These are phyloP conservation scores for Oncorhynchus nerka DNA, from an alignment of 2,113 vertebrate species.

Conservation along the genomic window DNA sequence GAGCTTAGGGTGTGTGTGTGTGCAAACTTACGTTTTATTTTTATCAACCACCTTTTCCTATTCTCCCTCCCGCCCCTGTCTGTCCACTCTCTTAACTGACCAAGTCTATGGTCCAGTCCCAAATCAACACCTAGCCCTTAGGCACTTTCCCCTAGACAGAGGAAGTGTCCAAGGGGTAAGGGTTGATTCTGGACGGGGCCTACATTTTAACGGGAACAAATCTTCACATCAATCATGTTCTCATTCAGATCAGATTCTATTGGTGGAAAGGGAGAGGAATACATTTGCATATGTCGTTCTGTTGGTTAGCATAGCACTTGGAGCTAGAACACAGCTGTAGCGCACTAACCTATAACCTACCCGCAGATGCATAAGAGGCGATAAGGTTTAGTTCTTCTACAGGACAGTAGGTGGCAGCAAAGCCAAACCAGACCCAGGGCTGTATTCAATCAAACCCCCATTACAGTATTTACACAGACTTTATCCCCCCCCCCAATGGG, in stretches of 20 bases:
- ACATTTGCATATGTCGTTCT: conserved; percentile 7
- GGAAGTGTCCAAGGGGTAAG: too few species aligned
- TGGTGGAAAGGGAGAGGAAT: background rate
- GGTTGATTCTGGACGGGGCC: too few species aligned
- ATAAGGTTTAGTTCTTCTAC: background rate
- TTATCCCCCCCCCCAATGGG: too few species aligned
- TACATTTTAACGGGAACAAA: conserved; percentile 31
- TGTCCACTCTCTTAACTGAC: conserved; percentile 17
- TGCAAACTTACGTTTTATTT: conserved; percentile 37
- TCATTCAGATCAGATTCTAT: conserved; percentile 24
- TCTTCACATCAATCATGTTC: conserved; percentile 25
- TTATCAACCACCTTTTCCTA: conserved; percentile 48
- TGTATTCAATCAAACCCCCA: too few species aligned
- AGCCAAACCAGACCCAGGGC: background rate
- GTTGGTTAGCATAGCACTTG: conserved; percentile 30
- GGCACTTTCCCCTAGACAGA: too few species aligned
- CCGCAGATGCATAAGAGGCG: background rate
- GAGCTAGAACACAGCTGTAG: conserved; percentile 3
- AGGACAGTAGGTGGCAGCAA: conserved; percentile 2
- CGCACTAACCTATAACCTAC: background rate
- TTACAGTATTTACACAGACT: too few species aligned
- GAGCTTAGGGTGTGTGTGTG: conserved; percentile 22
- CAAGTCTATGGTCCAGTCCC: conserved; percentile 2
- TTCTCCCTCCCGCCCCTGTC: conserved; percentile 1
- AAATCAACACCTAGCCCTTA: too few species aligned